These are phyloP conservation scores for Drosophila bunnanda DNA, from an alignment of 2,888 invertebrate genomes.

Conservation along the genomic window DNA sequence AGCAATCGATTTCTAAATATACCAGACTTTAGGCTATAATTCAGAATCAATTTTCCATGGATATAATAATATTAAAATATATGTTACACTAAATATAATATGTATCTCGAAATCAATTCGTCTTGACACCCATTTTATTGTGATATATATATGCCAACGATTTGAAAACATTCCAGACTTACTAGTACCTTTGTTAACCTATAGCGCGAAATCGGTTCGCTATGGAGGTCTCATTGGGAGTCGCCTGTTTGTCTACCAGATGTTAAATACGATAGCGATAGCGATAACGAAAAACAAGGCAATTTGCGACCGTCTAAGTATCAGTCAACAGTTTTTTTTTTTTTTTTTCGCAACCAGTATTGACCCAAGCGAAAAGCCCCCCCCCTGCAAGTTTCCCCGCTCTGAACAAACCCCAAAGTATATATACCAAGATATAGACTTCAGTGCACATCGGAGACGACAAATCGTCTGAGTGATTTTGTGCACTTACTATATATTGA, in stretches of 20 bases:
- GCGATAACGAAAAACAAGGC: conserved; percentile 51
- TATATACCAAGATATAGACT: conserved; percentile 17
- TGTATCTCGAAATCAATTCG: not conserved
- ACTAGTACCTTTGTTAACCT: conserved; percentile 32
- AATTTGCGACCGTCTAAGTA: conserved; percentile 53
- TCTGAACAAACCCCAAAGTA: conserved; percentile 10
- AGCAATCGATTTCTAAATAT: not conserved
- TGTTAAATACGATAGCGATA: conserved; percentile 49
- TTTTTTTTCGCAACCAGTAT: conserved; percentile 44
- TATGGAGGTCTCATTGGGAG: conserved; percentile 19
- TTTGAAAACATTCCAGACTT: conserved; percentile 4
- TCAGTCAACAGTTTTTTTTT: conserved; percentile 39
- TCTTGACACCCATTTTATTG: not conserved
- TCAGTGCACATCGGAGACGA: conserved; percentile 55
- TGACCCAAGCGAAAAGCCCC: conserved; percentile 21
- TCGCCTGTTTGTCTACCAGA: conserved; percentile 50
- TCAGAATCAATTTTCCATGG: not conserved
- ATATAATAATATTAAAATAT: not conserved
- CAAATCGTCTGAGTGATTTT: conserved; percentile 66
- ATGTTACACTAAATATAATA: not conserved
- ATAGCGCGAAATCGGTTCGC: conserved; percentile 19
- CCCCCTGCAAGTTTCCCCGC: not conserved
- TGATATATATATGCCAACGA: not conserved
- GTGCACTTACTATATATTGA: conserved; percentile 8
- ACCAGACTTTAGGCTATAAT: not conserved